Percentiles rank a stretch among this genome's conserved stretches.
Evolutionary conservation across 2,797 vertebrate genomes (phyloP).

Genomic region (Dendrocincla fuliginosa): DNA sequence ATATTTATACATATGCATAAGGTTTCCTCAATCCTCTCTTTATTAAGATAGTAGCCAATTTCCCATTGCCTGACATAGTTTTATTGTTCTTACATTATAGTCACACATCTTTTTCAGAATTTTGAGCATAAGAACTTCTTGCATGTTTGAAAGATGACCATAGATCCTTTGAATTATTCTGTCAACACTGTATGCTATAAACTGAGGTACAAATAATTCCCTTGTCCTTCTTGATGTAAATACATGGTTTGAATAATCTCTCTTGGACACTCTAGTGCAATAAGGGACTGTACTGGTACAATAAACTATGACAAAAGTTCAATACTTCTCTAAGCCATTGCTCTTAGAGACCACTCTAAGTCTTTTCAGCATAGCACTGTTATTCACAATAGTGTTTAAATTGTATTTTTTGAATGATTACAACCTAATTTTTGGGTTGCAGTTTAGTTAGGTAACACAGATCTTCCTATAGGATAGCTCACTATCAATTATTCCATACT

Average conservation of each 20-base stretch:
- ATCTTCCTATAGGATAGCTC: not conserved
- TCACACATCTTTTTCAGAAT: not conserved
- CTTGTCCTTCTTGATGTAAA: not conserved
- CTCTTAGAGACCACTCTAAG: not conserved
- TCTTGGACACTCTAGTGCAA: not conserved
- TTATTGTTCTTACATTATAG: not conserved
- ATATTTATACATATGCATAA: not conserved
- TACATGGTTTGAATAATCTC: not conserved
- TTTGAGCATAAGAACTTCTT: not conserved
- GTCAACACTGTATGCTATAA: not conserved
- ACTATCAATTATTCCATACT: not conserved
- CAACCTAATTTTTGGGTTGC: not conserved
- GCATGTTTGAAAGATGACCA: not conserved
- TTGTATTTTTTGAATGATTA: not conserved
- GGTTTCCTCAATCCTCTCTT: not conserved
- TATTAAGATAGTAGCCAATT: not conserved
- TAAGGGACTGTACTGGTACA: not conserved
- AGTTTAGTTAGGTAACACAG: not conserved
- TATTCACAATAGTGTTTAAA: not conserved
- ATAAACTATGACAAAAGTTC: not conserved
- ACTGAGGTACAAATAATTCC: not conserved
- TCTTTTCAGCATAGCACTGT: not conserved
- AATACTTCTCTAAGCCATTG: not conserved
- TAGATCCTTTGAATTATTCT: not conserved
- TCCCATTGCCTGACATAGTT: not conserved